phyloP scores from a whole-genome alignment of 1,140 invertebrate species.

The Ceratitis capitata region DNA sequence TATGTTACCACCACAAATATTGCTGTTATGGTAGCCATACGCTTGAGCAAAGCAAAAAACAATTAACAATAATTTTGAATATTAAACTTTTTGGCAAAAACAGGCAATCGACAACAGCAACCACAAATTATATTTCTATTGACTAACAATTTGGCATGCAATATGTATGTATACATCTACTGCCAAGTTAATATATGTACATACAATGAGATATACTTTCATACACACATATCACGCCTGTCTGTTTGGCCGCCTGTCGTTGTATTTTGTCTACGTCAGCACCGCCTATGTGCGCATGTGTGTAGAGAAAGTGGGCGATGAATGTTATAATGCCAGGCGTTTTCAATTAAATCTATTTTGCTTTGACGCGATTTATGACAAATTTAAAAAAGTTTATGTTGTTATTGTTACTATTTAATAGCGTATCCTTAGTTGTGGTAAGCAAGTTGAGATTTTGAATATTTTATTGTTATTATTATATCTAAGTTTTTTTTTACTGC shows the following conservation, averaged over 20 bases:
- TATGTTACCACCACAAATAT: neutral
- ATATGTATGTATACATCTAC: too few relatives aligned
- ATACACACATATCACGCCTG: neutral
- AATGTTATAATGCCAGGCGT: neutral
- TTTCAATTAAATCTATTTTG: neutral
- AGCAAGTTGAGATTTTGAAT: neutral
- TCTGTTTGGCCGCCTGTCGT: neutral
- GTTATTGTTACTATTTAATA: neutral
- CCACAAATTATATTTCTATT: constrained; percentile 7
- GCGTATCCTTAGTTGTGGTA: neutral
- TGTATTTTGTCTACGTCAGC: neutral
- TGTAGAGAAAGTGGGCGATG: neutral
- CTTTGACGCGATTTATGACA: neutral
- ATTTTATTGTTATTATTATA: too few relatives aligned
- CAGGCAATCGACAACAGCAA: neutral
- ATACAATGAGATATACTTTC: neutral
- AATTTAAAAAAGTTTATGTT: neutral
- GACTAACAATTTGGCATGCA: neutral
- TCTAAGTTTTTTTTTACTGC: too few relatives aligned
- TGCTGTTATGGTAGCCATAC: neutral
- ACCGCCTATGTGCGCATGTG: neutral
- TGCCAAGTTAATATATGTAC: neutral
- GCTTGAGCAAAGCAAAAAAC: neutral
- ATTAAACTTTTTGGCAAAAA: neutral
- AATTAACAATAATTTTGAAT: neutral